phyloP scores from a whole-genome alignment of 1,140 invertebrate species.

The Euwallacea fornicatus region DNA sequence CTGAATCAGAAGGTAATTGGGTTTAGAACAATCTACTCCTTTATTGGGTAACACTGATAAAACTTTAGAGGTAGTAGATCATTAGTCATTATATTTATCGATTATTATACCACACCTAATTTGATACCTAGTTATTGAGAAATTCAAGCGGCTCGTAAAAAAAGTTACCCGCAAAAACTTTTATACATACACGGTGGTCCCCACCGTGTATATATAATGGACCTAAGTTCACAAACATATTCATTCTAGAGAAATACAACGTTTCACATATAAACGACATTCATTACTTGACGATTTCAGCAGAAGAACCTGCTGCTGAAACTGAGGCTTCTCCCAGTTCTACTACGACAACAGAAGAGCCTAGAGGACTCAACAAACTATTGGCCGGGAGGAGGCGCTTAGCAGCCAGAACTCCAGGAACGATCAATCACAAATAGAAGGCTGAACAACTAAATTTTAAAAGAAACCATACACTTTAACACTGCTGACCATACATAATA shows the following conservation, averaged over 20 bases:
- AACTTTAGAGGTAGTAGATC: not conserved
- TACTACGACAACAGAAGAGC: constrained; percentile 58
- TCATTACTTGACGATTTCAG: not conserved
- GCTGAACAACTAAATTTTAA: constrained; percentile 25
- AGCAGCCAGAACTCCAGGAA: constrained; percentile 60
- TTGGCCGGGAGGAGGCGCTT: constrained; percentile 63
- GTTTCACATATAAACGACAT: not conserved
- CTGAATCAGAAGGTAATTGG: constrained; percentile 23
- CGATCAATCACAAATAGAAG: constrained; percentile 43
- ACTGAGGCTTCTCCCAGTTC: constrained; percentile 53
- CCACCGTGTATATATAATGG: no score
- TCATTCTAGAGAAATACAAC: no score
- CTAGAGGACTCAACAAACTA: constrained; percentile 60
- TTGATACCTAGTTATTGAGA: no score
- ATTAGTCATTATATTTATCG: no score
- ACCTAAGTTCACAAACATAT: no score
- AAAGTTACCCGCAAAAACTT: no score
- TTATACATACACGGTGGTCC: no score
- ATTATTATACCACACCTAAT: no score
- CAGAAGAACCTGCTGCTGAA: constrained; percentile 55
- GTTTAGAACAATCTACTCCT: not conserved
- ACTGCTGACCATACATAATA: no score
- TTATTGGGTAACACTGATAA: not conserved
- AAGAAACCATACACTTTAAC: no score
- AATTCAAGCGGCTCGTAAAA: no score